Evolutionary conservation across 1,140 invertebrate species (phyloP).

Genomic region (Ladona fulva): DNA sequence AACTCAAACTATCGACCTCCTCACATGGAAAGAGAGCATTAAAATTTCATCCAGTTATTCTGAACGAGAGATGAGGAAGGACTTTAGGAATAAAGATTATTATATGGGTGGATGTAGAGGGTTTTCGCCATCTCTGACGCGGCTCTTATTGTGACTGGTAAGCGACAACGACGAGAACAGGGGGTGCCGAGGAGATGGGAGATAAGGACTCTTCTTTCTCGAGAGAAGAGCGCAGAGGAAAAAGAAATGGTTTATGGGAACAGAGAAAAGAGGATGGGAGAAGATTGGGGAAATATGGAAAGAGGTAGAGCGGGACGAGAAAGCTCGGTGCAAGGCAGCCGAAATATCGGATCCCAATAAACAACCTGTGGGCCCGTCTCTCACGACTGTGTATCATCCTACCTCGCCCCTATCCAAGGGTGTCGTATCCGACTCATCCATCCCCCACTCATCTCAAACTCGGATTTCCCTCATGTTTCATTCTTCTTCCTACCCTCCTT

Average conservation of each 20-base stretch:
- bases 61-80: background rate
- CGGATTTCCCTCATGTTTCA: background rate
- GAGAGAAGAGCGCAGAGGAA: background rate
- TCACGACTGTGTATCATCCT: background rate
- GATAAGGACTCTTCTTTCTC: background rate
- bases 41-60: no score
- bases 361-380: background rate
- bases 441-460: background rate
- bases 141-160: background rate
- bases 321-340: background rate
- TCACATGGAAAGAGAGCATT: no score
- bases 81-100: no score
- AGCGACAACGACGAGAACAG: background rate
- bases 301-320: background rate
- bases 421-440: background rate
- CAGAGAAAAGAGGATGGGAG: background rate
- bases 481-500: background rate
- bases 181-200: background rate
- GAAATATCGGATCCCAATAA: background rate
- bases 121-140: background rate
- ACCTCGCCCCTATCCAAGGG: background rate
- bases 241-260: background rate
- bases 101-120: background rate
- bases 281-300: background rate
- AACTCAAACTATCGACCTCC: no score